Evolutionary conservation across 1,140 invertebrate species (phyloP), one percentile per base, ranked within the genome.

Genomic region (Drosophila kikkawai): DNA sequence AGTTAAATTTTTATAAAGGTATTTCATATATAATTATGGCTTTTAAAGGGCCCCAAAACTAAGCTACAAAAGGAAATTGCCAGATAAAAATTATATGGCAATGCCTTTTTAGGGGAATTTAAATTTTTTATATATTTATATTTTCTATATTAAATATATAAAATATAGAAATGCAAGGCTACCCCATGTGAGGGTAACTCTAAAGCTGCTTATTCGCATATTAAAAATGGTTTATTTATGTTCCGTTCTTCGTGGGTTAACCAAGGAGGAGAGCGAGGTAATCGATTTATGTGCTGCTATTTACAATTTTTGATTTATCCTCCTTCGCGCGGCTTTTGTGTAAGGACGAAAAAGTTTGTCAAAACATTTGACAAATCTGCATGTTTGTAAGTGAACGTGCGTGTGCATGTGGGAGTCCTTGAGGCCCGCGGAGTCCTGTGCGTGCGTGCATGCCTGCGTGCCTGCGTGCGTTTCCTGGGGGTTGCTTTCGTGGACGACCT

Each of bases 211-310:
- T 88, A 88, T 66, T 79, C 69, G 78, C 80, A 88, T 88, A 88
- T 88, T 87, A 83, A 88, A 87, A 88, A 88, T 83, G 80, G 61
- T 88, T 88, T 88, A 88, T 88, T 88, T 88, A 75, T 88, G 74
- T 69, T 79, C 36, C 56, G 34, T 7, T 68, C 32, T 66, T 32
- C 22, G 34, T 48, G 22, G 63, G 36, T 57, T 32, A 34, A n/a
- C 26, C 9, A 53, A 19, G 42, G 1, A 5, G 9, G 15, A 22
- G 11, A n/a, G 9, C 44, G 15, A 59, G 58, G 83, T 87, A 87
- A 87, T 87, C 83, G 83, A 87, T 87, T 87, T 87, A 80, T 79
- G 82, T 63, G 64, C 71, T 67, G 70, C 80, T 80, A 87, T 87
- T 86, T 82, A 82, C 67, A 87, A 87, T 87, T 87, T 76, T 64